Base-by-base conservation (phyloP, 2,113 vertebrate genomes). In the Vulpes lagopus region DNA sequence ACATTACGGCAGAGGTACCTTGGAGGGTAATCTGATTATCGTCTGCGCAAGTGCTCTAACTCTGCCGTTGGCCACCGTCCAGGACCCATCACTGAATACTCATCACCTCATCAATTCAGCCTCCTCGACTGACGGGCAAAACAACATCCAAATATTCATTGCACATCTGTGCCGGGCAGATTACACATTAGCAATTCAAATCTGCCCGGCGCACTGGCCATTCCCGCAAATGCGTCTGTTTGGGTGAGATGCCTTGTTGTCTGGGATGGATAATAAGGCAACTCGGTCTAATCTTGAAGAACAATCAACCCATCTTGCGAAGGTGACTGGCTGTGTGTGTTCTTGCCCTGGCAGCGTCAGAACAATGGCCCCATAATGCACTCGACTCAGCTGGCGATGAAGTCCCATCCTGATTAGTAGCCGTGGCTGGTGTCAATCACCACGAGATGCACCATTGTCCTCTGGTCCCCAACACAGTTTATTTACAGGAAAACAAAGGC, bases 341-440 rank as follows among this genome's bases (percentile, higher is more conserved):
- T 98, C 98, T 97, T 98, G 98, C 98, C 98, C 98, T 97, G 98
- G 98, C 98, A 99, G 98, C 97, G 7, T 74, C 97, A 98, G 98
- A 98, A 99, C 98, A 98, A 99, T 98, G 99, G 98, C 98, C 98
- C 98, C 97, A 97, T 98, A 97, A 99, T 98, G 98, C 98, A 98
- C 98, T 98, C 98, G 98, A 98, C 99, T 99, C 99, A 99, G 99
- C 99, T 99, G 99, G 99, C 99, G 98, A 99, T 98, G 99, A 99
- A 99, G 99, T 99, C 99, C 99, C 99, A 98, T 99, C 98, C 99
- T 99, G 99, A 99, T 99, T 99, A 99, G 99, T 98, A 99, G 98
- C 98, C 93, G 55, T 98, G 98, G 99, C 99, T 99, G 98, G 98
- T 99, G 99, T 99, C 99, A 99, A 99, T 99, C 99, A 99, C 89